phyloP scores from a whole-genome alignment of 2,888 invertebrate genomes.

The Hypomecis punctinalis region DNA sequence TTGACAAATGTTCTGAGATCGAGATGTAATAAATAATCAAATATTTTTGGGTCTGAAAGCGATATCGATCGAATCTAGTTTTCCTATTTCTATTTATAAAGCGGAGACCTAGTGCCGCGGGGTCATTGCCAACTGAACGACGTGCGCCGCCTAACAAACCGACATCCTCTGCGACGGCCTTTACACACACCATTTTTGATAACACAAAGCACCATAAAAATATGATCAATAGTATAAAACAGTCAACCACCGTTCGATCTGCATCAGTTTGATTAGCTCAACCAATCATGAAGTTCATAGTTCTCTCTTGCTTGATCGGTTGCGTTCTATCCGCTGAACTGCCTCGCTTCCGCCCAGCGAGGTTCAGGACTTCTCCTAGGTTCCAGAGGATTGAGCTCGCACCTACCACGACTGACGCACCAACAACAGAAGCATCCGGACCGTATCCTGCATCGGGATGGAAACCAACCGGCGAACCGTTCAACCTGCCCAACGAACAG shows the following conservation, averaged over 20 bases:
- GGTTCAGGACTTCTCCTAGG: slow-evolving; percentile 69
- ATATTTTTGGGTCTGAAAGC: too few species aligned
- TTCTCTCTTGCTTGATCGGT: slow-evolving; percentile 60
- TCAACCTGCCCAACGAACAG: slow-evolving; percentile 61
- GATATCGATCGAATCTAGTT: neutral
- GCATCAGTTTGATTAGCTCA: slow-evolving; percentile 53
- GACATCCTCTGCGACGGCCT: slow-evolving; percentile 62
- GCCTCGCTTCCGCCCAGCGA: slow-evolving; percentile 78
- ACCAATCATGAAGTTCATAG: slow-evolving; percentile 68
- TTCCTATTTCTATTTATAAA: slow-evolving; percentile 2
- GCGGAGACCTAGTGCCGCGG: slow-evolving; percentile 41
- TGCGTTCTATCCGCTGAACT: slow-evolving; percentile 67
- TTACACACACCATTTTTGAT: slow-evolving; percentile 64
- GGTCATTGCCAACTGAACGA: slow-evolving; percentile 69
- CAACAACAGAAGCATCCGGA: slow-evolving; percentile 66
- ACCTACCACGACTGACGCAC: slow-evolving; percentile 74
- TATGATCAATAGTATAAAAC: slow-evolving; percentile 63
- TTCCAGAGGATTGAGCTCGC: slow-evolving; percentile 76
- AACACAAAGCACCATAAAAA: slow-evolving; percentile 72
- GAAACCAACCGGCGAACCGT: slow-evolving; percentile 71
- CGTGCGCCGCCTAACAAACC: slow-evolving; percentile 60
- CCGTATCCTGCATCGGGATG: slow-evolving; percentile 74
- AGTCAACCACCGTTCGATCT: slow-evolving; percentile 41
- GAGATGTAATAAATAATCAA: too few species aligned
- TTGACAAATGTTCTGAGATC: too few species aligned